Conservation (phyloP, 2,888 invertebrate species). For the Exocentrus adspersus region DNA sequence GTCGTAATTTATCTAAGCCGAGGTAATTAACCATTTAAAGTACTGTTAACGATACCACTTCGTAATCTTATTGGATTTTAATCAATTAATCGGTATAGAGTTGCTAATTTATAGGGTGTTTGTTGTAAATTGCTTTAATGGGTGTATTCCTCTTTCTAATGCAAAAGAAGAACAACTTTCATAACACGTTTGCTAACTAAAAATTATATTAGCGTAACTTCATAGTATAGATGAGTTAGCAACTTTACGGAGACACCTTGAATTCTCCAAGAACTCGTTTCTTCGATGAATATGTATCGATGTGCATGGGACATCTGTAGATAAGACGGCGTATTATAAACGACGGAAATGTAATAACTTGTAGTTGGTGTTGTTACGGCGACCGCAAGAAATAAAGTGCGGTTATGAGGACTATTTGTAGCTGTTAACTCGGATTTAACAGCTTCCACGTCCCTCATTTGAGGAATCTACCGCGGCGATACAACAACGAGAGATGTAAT, state of each 20-base stretch:
- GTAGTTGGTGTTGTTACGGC: slow-evolving; percentile 25
- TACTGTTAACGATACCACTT: neutral
- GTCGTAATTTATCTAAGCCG: neutral
- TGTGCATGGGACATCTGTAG: slow-evolving; percentile 26
- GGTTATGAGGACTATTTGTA: slow-evolving; percentile 4
- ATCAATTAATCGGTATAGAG: slow-evolving; percentile 10
- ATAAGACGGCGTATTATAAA: slow-evolving; percentile 24
- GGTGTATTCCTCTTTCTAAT: too few species aligned
- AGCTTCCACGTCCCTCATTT: slow-evolving; percentile 1
- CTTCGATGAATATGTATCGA: neutral
- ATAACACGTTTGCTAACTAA: too few species aligned
- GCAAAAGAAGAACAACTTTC: too few species aligned
- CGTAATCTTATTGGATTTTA: neutral
- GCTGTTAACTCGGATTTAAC: neutral
- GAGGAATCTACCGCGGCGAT: neutral
- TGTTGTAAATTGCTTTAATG: too few species aligned
- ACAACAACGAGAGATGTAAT: neutral
- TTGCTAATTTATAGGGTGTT: slow-evolving; percentile 3
- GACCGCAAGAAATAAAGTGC: slow-evolving; percentile 17
- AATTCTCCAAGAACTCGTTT: slow-evolving; percentile 29
- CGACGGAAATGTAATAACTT: slow-evolving; percentile 28
- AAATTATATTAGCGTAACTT: too few species aligned
- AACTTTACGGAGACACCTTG: neutral
- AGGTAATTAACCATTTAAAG: neutral
- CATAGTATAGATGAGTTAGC: too few species aligned